Evolutionary conservation across 2,888 invertebrate genomes (phyloP).

Genomic region (Mimas tiliae): DNA sequence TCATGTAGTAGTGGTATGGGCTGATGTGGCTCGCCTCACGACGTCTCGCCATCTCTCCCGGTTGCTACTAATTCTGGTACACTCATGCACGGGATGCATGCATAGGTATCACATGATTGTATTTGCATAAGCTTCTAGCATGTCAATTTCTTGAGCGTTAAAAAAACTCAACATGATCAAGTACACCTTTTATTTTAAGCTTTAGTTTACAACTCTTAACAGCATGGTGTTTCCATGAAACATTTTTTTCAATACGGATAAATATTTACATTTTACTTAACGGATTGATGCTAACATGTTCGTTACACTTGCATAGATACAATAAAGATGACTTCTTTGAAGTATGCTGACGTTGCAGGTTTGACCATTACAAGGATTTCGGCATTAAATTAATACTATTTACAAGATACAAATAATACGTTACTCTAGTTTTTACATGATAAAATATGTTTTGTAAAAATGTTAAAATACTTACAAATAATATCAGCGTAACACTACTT

Average conservation of each 20-base stretch:
- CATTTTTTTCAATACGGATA: constrained; percentile 59
- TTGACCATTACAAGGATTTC: constrained; percentile 40
- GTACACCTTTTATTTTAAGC: constrained; percentile 77
- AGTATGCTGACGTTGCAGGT: constrained; percentile 55
- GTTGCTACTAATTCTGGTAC: no score
- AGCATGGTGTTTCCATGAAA: constrained; percentile 79
- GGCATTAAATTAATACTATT: constrained; percentile 36
- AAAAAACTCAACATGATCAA: constrained; percentile 45
- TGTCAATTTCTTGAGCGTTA: no score
- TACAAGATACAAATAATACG: constrained; percentile 47
- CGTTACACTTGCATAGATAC: constrained; percentile 42
- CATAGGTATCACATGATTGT: no score
- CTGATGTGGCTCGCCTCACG: no score
- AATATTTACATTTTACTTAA: constrained; percentile 61
- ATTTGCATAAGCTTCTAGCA: no score
- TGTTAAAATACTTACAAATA: constrained; percentile 48
- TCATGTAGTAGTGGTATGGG: no score
- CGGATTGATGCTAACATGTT: constrained; percentile 46
- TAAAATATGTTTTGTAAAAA: constrained; percentile 65
- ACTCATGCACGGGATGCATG: no score
- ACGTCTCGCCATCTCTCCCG: no score
- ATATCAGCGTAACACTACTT: constrained; percentile 38
- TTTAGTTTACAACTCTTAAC: constrained; percentile 78
- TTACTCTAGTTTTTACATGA: constrained; percentile 55
- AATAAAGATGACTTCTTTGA: constrained; percentile 63